Base-by-base conservation (phyloP, 2,113 vertebrate genomes). In the Mobula birostris region DNA sequence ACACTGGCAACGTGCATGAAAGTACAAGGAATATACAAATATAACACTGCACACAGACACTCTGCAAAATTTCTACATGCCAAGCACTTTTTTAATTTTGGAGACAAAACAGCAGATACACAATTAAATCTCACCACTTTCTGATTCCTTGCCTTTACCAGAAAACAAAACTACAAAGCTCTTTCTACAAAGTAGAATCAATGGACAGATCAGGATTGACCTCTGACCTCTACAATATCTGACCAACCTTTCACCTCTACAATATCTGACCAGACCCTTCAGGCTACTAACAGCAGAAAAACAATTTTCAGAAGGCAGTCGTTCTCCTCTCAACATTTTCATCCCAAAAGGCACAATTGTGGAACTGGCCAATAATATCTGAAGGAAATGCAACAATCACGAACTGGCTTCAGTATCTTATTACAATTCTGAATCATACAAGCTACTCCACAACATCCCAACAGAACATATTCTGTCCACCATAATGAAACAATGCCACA, bases 401-500 rank as follows among this genome's bases (percentile, higher is more conserved):
- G 29, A 74, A 72, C 68, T 29, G 56, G 56, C 36, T 76, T 90
- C 61, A 40, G 48, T 36, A 21, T 56, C 36, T 29, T 66, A 17
- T 48, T 48, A 19, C 7, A 56, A 48, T 93, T 29, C 40, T 56
- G 29, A 91, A 74, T 7, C 27, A 72, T 72, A 70, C n/a, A 70
- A 92, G 32, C 58, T 74, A 76, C 40, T 93, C 91, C 91, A 93
- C 91, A 72, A 72, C 68, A 17, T 74, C 70, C 56, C 68, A 93
- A 93, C 17, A 74, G 36, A 93, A 72, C 66, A 92, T 36, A 92
- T 70, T 88, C 32, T 24, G 70, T 93, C 70, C 91, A 93, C 91
- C 85, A 90, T 32, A 90, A 88, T 17, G 14, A 32, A 93, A 93
- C 32, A 4, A 17, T 74, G 36, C 70, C 63, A 72, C 70, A 74